Evolutionary conservation across 1,140 invertebrate species (phyloP).

Genomic region (Cherax destructor): DNA sequence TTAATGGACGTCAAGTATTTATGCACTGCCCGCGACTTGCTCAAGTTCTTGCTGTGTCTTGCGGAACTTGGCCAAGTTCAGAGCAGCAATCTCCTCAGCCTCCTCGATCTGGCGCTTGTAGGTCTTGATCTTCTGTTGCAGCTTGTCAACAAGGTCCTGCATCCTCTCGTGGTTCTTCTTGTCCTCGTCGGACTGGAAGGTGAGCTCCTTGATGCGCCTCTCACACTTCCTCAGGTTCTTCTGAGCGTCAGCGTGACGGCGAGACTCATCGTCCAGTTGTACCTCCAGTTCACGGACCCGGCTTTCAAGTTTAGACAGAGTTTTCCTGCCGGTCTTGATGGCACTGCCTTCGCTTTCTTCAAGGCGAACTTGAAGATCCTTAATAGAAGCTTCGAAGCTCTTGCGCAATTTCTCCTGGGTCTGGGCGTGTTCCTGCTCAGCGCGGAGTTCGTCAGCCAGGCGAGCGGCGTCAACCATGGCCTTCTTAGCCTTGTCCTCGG

Average conservation of each 20-base stretch:
- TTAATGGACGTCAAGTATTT: not conserved
- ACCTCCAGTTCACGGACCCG: slow-evolving; percentile 77
- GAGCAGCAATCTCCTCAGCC: not conserved
- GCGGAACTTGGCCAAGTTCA: slow-evolving; percentile 3
- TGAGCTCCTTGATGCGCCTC: slow-evolving; percentile 8
- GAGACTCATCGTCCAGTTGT: slow-evolving; percentile 23
- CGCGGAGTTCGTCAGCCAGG: slow-evolving; percentile 39
- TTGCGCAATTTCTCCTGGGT: slow-evolving; percentile 30
- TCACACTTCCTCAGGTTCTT: slow-evolving; percentile 11
- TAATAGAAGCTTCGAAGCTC: slow-evolving; percentile 7
- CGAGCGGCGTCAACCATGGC: slow-evolving; percentile 49
- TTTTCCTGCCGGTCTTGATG: slow-evolving; percentile 55
- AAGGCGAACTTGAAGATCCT: slow-evolving; percentile 23
- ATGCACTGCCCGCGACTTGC: not conserved
- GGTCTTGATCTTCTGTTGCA: slow-evolving; percentile 15
- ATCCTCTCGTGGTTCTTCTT: slow-evolving; percentile 13
- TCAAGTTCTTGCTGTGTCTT: not conserved
- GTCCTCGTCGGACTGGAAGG: slow-evolving; percentile 6
- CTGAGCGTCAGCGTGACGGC: slow-evolving; percentile 29
- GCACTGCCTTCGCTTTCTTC: slow-evolving; percentile 78
- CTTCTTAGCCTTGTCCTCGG: slow-evolving; percentile 44
- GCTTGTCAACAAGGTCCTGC: slow-evolving; percentile 5
- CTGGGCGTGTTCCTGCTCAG: slow-evolving; percentile 42
- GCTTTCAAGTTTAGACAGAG: slow-evolving; percentile 75
- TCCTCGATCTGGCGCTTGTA: slow-evolving; percentile 14